These are phyloP conservation scores for Alectura lathami DNA, from an alignment of 2,113 vertebrate genomes.

Conservation along the genomic window DNA sequence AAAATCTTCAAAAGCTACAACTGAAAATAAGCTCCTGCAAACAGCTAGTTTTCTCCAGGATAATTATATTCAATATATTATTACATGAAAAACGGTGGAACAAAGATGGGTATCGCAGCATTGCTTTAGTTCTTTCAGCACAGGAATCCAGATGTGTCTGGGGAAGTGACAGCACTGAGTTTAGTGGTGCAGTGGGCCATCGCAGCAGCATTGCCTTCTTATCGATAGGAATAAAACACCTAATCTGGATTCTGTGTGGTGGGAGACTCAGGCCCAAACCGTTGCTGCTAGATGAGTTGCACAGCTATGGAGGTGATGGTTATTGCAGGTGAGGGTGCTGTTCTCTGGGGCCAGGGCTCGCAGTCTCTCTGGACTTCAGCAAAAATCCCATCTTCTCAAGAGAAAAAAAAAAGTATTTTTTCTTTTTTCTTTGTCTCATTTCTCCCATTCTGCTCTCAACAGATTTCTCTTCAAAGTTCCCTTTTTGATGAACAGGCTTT, in stretches of 20 bases:
- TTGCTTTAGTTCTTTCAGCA: background rate
- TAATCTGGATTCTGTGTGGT: background rate
- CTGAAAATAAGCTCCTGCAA: background rate
- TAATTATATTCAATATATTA: background rate
- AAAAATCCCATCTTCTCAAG: background rate
- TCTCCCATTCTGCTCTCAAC: background rate
- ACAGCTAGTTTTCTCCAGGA: background rate
- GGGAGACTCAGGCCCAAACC: background rate
- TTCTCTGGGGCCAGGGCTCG: rapidly evolving
- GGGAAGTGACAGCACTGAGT: background rate
- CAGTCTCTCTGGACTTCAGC: background rate
- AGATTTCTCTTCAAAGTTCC: background rate
- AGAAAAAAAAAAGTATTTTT: background rate
- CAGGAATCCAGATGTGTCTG: background rate
- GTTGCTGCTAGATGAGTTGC: background rate
- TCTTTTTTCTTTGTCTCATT: background rate
- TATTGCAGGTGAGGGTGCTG: background rate
- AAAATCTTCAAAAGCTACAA: background rate
- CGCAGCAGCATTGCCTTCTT: background rate
- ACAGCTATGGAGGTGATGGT: background rate
- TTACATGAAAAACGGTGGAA: background rate
- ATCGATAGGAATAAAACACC: background rate
- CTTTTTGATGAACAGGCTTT: background rate
- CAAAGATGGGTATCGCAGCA: no score
- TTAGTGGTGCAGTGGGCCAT: background rate